Evolutionary conservation across 2,888 invertebrate species (phyloP).

Genomic region (Pyralis farinalis): DNA sequence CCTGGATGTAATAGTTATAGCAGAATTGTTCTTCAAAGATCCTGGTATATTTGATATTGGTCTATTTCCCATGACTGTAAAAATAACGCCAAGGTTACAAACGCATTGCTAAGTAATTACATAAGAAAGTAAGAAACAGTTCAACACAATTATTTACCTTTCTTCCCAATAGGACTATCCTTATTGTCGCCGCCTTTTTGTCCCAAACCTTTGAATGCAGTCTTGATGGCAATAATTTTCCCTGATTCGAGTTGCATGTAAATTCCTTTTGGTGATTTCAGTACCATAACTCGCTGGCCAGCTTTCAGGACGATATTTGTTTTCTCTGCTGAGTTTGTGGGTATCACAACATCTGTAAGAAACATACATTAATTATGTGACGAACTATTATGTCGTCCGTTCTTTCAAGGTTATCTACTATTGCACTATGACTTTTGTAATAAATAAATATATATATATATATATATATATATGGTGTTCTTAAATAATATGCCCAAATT

Average conservation of each 20-base stretch:
- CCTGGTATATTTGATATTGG: conserved; percentile 65
- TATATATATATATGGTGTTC: too few species aligned
- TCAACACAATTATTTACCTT: too few species aligned
- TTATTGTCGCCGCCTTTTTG: conserved; percentile 60
- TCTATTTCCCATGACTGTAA: conserved; percentile 60
- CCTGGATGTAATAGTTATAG: conserved; percentile 81
- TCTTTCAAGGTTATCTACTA: too few species aligned
- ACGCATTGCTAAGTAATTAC: too few species aligned
- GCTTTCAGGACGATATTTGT: conserved; percentile 95
- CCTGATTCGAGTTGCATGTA: conserved; percentile 97
- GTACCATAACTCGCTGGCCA: conserved; percentile 95
- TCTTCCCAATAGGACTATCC: conserved; percentile 64
- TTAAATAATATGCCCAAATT: too few species aligned
- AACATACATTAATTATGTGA: too few species aligned
- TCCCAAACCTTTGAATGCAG: conserved; percentile 85
- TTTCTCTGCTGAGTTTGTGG: conserved; percentile 94
- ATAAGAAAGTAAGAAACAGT: too few species aligned
- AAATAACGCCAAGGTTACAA: too few species aligned
- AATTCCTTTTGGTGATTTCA: conserved; percentile 97
- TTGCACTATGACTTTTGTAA: too few species aligned
- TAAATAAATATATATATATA: too few species aligned
- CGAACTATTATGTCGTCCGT: too few species aligned
- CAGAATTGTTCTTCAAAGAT: conserved; percentile 81
- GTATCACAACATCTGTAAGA: conserved; percentile 91
- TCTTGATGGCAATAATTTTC: conserved; percentile 95